Conservation (phyloP, 2,113 vertebrate species). For the Ictalurus furcatus region DNA sequence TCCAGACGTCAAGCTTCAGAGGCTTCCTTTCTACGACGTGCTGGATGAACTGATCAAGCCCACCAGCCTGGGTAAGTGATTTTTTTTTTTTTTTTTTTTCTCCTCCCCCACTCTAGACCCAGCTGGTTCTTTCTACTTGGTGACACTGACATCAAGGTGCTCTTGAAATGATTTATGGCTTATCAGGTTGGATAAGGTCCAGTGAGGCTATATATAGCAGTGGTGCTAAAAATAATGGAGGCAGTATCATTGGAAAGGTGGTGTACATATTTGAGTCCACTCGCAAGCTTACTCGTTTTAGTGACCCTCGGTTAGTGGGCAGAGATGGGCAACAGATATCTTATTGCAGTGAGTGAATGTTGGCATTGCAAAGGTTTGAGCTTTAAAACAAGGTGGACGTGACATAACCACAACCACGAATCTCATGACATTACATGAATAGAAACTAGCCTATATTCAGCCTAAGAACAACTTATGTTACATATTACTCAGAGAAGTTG, state of each 20-base stretch:
- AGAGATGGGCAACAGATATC: background rate
- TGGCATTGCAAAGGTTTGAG: background rate
- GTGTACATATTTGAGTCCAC: background rate
- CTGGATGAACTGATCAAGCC: slow-evolving; percentile 98
- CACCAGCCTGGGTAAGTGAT: slow-evolving; percentile 89
- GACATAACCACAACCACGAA: background rate
- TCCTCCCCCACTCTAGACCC: no score
- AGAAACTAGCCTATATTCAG: background rate
- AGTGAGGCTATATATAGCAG: slow-evolving; percentile 40
- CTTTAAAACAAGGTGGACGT: background rate
- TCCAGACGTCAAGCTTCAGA: slow-evolving; percentile 97
- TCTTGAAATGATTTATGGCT: slow-evolving; percentile 48
- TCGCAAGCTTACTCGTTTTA: background rate
- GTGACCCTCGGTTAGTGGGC: background rate
- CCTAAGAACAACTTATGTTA: background rate
- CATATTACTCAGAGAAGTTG: background rate
- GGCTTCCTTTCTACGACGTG: slow-evolving; percentile 96
- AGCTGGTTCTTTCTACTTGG: background rate
- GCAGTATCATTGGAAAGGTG: slow-evolving; percentile 10
- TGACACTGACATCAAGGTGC: slow-evolving; percentile 30
- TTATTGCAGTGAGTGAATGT: background rate
- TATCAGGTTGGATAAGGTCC: slow-evolving; percentile 37
- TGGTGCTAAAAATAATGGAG: slow-evolving; percentile 27
- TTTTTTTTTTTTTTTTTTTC: no score
- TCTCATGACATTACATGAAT: background rate